Evolutionary conservation across 2,888 invertebrate genomes (phyloP), one percentile per base, ranked within the genome.

Genomic region (Apodemia mormo): DNA sequence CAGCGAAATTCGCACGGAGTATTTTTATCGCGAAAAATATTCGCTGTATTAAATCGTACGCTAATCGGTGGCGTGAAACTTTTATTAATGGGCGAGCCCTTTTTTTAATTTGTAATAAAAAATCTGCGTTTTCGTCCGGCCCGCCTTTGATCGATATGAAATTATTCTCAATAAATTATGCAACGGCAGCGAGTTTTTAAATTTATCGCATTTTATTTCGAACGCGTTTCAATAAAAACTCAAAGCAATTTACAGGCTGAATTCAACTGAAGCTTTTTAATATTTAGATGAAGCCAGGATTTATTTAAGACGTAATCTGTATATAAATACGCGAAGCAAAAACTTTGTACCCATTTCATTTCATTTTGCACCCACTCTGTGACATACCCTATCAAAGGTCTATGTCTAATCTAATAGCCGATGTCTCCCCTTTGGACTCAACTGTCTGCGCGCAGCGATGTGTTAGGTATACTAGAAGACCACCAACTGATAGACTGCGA

Each of bases 11-110:
- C 80, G 81, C 77, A 77, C 79, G 79, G 79, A 79, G 81, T 82
- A 82, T 78, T 77, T 78, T 88, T 88, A 79, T 77, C 76, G 72
- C 72, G 75, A 78, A 79, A 82, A 81, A 81, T 82, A 82, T 81
- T 80, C 80, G 78, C 79, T 78, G 78, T 79, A 79, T 81, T 80
- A 80, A 80, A 81, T 78, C 78, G 77, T 72, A 72, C 77, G 79
- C 82, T 82, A 83, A 83, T 80, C 83, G 82, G 77, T 75, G 74
- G 77, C 74, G 73, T 76, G 79, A 75, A 81, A 80, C 80, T 80
- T 85, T 82, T 82, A 84, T 82, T 78, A 79, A 82, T 80, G 78
- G 75, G 71, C 74, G 74, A 58, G 72, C 75, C 72, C 74, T 79
- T 81, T 79, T 79, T 79, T 79, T 78, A 79, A 77, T 76, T 74